These are phyloP conservation scores for Chymomyza caudatula DNA, from an alignment of 2,888 invertebrate species.

Conservation along the genomic window DNA sequence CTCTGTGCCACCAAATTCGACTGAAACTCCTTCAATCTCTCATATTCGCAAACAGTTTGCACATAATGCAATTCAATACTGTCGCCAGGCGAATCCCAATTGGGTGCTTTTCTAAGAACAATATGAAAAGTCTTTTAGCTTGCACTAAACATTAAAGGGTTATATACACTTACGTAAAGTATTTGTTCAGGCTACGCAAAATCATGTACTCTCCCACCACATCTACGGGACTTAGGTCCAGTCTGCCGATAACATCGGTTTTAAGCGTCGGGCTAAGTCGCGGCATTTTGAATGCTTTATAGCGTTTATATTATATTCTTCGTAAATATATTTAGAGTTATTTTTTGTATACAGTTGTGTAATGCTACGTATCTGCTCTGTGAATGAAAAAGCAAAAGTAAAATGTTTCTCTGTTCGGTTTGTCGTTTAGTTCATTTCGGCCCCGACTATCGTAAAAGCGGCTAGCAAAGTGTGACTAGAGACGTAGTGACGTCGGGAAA, in stretches of 20 bases:
- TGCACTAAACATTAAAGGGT: too few relatives aligned
- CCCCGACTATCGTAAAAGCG: too few relatives aligned
- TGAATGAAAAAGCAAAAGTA: neutral
- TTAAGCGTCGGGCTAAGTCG: slow-evolving; percentile 65
- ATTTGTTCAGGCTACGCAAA: slow-evolving; percentile 59
- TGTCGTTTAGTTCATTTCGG: too few relatives aligned
- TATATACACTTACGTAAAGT: slow-evolving; percentile 52
- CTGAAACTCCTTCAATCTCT: slow-evolving; percentile 58
- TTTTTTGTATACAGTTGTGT: neutral
- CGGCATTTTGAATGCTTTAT: slow-evolving; percentile 53
- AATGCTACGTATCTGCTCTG: neutral
- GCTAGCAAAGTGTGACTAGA: too few relatives aligned
- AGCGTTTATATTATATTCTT: neutral
- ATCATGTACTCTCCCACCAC: slow-evolving; percentile 64
- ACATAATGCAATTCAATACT: slow-evolving; percentile 62
- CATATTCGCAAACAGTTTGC: slow-evolving; percentile 67
- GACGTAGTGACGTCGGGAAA: too few relatives aligned
- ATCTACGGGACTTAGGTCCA: slow-evolving; percentile 67
- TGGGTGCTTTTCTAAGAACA: slow-evolving; percentile 61
- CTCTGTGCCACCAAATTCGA: too few relatives aligned
- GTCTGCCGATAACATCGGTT: slow-evolving; percentile 66
- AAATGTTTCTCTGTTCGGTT: neutral
- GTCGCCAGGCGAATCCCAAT: slow-evolving; percentile 70
- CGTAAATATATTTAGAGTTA: neutral
- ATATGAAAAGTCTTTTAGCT: too few relatives aligned